Conservation (phyloP, 1,140 invertebrate species). For the Drosophila pachea region DNA sequence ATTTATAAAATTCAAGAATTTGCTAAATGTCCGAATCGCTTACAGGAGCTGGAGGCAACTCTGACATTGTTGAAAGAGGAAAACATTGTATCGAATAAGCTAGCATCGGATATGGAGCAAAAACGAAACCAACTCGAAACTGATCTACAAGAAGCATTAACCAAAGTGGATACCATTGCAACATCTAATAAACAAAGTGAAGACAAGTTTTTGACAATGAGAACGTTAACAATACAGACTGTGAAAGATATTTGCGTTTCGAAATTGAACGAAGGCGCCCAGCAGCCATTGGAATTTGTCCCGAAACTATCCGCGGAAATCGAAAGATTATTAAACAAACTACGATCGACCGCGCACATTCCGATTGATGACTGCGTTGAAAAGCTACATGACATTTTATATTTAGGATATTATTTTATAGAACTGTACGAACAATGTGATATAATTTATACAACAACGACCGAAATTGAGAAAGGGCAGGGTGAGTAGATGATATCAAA, state of each 20-base stretch:
- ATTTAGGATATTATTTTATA: constrained; percentile 57
- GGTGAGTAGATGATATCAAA: constrained; percentile 27
- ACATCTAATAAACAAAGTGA: constrained; percentile 30
- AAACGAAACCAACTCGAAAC: constrained; percentile 34
- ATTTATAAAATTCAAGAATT: neutral
- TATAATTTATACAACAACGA: constrained; percentile 59
- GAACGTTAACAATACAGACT: constrained; percentile 52
- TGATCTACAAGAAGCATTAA: constrained; percentile 39
- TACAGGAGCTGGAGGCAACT: constrained; percentile 27
- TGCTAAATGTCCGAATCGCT: neutral
- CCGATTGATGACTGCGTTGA: constrained; percentile 25
- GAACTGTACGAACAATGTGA: constrained; percentile 65
- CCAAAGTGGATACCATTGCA: constrained; percentile 33
- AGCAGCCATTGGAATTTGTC: constrained; percentile 53
- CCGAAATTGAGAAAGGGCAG: constrained; percentile 63
- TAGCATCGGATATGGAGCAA: constrained; percentile 33
- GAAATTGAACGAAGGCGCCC: constrained; percentile 45
- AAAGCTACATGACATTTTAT: constrained; percentile 46
- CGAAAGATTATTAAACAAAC: constrained; percentile 76
- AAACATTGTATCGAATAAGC: constrained; percentile 27
- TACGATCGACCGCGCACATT: constrained; percentile 20
- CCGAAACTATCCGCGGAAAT: constrained; percentile 83
- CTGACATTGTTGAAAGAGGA: constrained; percentile 32
- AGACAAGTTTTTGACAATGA: constrained; percentile 33
- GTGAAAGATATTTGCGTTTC: constrained; percentile 54